Evolutionary conservation across 2,113 vertebrate species (phyloP), one percentile per base, ranked within the genome.

Genomic region (Cyprinus carpio): DNA sequence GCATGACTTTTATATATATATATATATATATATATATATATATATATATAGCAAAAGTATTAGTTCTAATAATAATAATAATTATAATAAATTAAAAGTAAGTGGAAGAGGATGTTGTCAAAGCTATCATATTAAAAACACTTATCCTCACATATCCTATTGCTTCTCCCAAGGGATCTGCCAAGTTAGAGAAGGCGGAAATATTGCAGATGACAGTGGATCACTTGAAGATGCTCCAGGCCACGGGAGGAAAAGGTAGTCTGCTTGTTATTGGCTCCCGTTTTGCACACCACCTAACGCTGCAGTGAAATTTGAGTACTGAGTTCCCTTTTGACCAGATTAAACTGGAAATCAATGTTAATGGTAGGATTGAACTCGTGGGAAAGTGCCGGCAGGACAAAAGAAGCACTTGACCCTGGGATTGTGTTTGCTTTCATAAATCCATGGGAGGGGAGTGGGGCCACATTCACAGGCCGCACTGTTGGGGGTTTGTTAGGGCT

Each of bases 171-270:
- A 93, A 99, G 98, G 97, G 97, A 81, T 99, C 97, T 87, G 97
- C 96, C 87, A 99, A 99, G 92, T 95, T 99, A 90, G 98, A 99
- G 95, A 99, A 99, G 90, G 97, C 97, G 0, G 97, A 99, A 95
- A 99, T 99, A 90, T 88, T 99, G 81, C 98, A 99, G 95, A 98
- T 99, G 98, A 99, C 98, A 25, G 98, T 99, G 90, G 98, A 99
- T 93, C 98, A 99, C 90, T 93, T 99, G 92, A 99, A 98, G 95
- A 96, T 97, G 96, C 96, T 99, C 75, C 97, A 98, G 93, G 96
- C 96, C 3, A 95, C 96, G 0, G 97, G 96, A 89, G 97, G 97
- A 81, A 99, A 97, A 98, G 97, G 97, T 99, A 95, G 95, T 94
- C 84, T 88, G 71, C 78, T 29, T 75, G 87, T 0, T 0, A 72